Evolutionary conservation across 2,113 vertebrate genomes (phyloP).

Genomic region (Nesoenas mayeri): DNA sequence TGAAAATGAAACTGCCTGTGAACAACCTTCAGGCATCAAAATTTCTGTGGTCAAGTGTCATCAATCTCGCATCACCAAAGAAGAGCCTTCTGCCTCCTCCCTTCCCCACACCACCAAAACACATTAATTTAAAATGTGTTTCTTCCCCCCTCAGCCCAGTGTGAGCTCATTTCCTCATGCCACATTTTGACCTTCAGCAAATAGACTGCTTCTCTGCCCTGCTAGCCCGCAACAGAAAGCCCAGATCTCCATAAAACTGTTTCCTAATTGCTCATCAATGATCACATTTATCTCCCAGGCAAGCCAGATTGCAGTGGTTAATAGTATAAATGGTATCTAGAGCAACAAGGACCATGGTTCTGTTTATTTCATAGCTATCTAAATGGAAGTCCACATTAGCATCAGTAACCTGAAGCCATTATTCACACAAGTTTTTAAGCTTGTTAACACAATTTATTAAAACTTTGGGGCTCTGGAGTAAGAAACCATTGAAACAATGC

Average conservation of each 20-base stretch:
- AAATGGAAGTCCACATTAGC: neutral
- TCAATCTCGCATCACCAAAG: slow-evolving; percentile 11
- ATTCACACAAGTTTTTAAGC: slow-evolving; percentile 7
- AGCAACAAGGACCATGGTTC: neutral
- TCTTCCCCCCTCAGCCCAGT: neutral
- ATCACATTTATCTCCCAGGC: slow-evolving; percentile 26
- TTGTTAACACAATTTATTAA: slow-evolving; percentile 2
- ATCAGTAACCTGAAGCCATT: neutral
- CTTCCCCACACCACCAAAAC: neutral
- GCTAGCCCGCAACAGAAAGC: neutral
- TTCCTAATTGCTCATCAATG: slow-evolving; percentile 24
- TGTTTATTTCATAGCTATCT: neutral
- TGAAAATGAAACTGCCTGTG: neutral
- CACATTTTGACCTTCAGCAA: neutral
- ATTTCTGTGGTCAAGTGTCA: slow-evolving; percentile 31
- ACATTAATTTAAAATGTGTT: neutral
- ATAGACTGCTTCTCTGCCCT: neutral
- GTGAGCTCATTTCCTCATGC: neutral
- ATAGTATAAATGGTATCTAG: neutral
- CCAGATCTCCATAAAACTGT: neutral
- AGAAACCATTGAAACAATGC: neutral
- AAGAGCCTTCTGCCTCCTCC: neutral
- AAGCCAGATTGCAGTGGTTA: neutral
- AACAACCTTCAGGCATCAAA: neutral
- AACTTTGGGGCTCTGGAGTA: slow-evolving; percentile 15